Conservation (phyloP, 2,113 vertebrate species). For the Xiphophorus couchianus region DNA sequence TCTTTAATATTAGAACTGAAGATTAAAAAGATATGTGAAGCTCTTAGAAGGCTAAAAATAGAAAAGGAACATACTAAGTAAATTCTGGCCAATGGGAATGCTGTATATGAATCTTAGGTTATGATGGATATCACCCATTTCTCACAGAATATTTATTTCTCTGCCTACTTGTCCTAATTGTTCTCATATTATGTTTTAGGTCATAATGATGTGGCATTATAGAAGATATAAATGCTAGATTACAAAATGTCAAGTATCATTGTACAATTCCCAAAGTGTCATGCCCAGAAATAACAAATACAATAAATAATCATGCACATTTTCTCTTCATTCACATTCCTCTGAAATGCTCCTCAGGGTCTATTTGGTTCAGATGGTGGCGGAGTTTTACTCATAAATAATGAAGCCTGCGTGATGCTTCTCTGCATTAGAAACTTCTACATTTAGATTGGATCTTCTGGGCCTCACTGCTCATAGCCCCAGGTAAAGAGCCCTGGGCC, state of each 20-base stretch:
- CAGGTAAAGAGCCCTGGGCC: slow-evolving; percentile 66
- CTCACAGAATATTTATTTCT: no score
- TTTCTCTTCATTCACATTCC: slow-evolving; percentile 17
- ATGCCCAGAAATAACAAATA: background rate
- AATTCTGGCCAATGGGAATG: no score
- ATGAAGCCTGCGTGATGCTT: slow-evolving; percentile 53
- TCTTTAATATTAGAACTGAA: background rate
- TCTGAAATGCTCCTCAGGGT: slow-evolving; percentile 46
- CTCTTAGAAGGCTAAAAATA: background rate
- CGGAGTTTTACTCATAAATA: slow-evolving; percentile 61
- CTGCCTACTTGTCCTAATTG: no score
- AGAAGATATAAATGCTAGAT: background rate
- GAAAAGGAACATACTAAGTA: background rate
- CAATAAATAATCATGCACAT: background rate
- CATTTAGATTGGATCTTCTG: slow-evolving; percentile 59
- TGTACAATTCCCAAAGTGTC: background rate
- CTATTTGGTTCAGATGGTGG: slow-evolving; percentile 60
- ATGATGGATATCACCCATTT: background rate
- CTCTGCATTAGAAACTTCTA: slow-evolving; percentile 69
- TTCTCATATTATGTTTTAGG: background rate
- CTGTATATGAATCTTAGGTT: background rate
- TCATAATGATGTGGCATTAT: background rate
- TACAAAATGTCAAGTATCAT: background rate
- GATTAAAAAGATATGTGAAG: background rate
- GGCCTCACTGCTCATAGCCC: slow-evolving; percentile 24